Percentiles rank a stretch among this genome's conserved stretches.
These are phyloP conservation scores for Lacerta agilis DNA, from an alignment of 2,797 vertebrate species.

Conservation along the genomic window DNA sequence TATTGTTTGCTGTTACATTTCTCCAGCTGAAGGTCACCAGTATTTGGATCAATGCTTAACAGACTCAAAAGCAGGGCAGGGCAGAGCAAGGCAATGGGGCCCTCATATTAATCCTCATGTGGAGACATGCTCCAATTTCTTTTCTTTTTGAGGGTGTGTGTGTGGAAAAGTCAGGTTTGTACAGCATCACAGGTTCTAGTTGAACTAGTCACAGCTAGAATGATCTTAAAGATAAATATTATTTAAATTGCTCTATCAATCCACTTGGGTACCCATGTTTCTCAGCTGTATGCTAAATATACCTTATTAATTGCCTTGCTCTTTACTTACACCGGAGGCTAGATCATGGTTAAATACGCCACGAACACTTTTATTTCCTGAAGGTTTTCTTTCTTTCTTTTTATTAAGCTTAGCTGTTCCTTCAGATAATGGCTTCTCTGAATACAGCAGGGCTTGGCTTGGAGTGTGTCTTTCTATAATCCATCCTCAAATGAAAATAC, in stretches of 20 bases:
- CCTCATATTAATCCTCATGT: neutral
- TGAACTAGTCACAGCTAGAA: conserved; percentile 57
- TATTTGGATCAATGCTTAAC: neutral
- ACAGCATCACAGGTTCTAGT: conserved; percentile 1
- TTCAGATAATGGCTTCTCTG: conserved; percentile 29
- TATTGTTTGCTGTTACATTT: neutral
- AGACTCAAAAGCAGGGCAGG: neutral
- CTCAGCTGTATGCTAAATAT: conserved; percentile 67
- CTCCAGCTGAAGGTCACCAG: neutral
- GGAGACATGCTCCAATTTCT: neutral
- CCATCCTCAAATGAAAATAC: conserved; percentile 30
- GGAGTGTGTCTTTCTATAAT: conserved; percentile 13
- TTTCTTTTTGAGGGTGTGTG: neutral
- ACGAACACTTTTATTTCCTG: conserved; percentile 52
- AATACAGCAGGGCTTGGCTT: neutral
- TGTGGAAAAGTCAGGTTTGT: neutral
- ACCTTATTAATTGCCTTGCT: conserved; percentile 73
- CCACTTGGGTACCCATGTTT: conserved; percentile 60
- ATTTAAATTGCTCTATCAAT: conserved; percentile 61
- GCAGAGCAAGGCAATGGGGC: neutral
- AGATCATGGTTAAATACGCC: conserved; percentile 30
- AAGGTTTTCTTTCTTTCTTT: conserved; percentile 36
- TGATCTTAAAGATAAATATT: conserved; percentile 67
- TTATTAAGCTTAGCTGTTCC: conserved; percentile 34
- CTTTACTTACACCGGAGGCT: conserved; percentile 53